Evolutionary conservation across 1,140 invertebrate species (phyloP).

Genomic region (Oncopodura yosiiana): DNA sequence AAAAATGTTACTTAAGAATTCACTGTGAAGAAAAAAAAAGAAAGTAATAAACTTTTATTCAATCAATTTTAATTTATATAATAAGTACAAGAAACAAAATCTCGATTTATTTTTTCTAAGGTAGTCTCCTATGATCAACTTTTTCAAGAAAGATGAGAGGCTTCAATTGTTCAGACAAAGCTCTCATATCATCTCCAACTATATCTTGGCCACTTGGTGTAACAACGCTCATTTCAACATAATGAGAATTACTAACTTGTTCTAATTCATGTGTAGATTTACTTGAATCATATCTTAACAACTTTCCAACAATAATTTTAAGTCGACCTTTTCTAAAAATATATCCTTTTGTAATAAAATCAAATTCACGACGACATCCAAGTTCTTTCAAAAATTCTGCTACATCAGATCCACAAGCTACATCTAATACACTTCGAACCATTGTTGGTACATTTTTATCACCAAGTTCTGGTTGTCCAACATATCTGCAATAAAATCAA

Average conservation of each 20-base stretch:
- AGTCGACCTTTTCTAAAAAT: constrained; percentile 94
- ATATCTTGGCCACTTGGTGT: constrained; percentile 86
- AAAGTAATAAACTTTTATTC: no score
- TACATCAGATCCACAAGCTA: constrained; percentile 77
- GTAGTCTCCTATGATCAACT: constrained; percentile 63
- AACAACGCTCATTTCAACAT: constrained; percentile 89
- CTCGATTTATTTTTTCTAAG: not conserved
- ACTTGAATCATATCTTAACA: constrained; percentile 62
- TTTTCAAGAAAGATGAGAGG: constrained; percentile 83
- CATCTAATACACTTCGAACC: constrained; percentile 80
- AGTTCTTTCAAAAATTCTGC: constrained; percentile 86
- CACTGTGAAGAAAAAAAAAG: no score
- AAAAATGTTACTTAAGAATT: no score
- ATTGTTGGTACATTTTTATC: constrained; percentile 82
- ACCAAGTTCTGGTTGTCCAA: constrained; percentile 39
- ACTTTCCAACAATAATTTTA: constrained; percentile 92
- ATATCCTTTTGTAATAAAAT: constrained; percentile 85
- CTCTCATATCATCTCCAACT: constrained; percentile 89
- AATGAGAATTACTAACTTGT: constrained; percentile 79
- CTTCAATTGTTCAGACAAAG: constrained; percentile 87
- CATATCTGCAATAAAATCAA: not conserved
- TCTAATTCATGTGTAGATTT: constrained; percentile 58
- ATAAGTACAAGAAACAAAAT: not conserved
- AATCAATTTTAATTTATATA: no score
- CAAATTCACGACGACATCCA: constrained; percentile 81